Percentiles rank a stretch among this genome's conserved stretches.
phyloP scores from a whole-genome alignment of 2,888 invertebrate species.

The Dicycla oo region DNA sequence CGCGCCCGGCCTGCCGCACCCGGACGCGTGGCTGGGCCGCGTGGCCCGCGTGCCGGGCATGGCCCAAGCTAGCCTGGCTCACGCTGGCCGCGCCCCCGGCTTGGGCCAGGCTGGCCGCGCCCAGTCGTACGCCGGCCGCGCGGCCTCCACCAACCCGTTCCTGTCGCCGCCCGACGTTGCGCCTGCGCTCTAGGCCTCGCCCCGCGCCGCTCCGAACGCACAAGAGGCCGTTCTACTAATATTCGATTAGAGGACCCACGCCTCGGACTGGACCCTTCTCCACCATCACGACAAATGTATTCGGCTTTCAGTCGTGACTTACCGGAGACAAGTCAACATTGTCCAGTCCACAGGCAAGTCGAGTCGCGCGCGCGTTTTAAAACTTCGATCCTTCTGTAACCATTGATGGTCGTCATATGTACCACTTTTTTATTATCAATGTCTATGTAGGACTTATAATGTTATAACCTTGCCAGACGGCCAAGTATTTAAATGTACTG shows the following conservation, averaged over 20 bases:
- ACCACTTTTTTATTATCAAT: slow-evolving; percentile 27
- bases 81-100: slow-evolving; percentile 81
- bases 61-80: slow-evolving; percentile 82
- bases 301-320: slow-evolving; percentile 15
- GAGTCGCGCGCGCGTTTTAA: slow-evolving; percentile 47
- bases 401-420: slow-evolving; percentile 15
- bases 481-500: slow-evolving; percentile 49
- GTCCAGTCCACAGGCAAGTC: slow-evolving; percentile 17
- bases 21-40: slow-evolving; percentile 96
- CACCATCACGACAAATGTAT: slow-evolving; percentile 12
- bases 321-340: not conserved
- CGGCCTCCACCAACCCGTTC: slow-evolving; percentile 71
- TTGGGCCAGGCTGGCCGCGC: slow-evolving; percentile 86
- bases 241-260: slow-evolving; percentile 39
- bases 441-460: slow-evolving; percentile 28
- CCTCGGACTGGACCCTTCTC: slow-evolving; percentile 9
- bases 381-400: slow-evolving; percentile 24
- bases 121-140: slow-evolving; percentile 73
- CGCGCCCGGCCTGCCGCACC: slow-evolving; percentile 91
- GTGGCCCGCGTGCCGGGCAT: slow-evolving; percentile 91
- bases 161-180: slow-evolving; percentile 59
- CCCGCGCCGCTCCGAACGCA: slow-evolving; percentile 45
- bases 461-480: slow-evolving; percentile 31
- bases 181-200: slow-evolving; percentile 53
- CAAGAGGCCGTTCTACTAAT: slow-evolving; percentile 34